Conservation (phyloP, 2,113 vertebrate species). For the Crotalus horridus region DNA sequence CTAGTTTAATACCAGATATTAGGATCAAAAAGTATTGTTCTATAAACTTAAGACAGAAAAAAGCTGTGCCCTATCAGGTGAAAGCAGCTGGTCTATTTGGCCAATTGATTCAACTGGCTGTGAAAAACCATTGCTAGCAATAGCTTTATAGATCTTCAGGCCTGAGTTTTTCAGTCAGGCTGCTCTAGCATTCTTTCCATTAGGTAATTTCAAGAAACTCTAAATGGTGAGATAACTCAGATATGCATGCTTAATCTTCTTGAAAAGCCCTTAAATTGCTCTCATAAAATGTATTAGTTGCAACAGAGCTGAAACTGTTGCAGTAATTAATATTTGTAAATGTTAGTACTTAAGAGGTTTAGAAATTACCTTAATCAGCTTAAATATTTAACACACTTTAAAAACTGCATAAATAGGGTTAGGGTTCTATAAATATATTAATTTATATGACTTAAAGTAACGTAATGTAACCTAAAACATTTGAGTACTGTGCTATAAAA, state of each 20-base stretch:
- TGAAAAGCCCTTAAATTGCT: not conserved
- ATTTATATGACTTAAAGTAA: not conserved
- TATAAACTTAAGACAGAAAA: not conserved
- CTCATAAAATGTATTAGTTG: not conserved
- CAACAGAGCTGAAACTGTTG: not conserved
- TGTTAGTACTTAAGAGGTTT: not conserved
- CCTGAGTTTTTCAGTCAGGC: not conserved
- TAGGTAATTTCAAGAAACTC: not conserved
- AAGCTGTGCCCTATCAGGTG: not conserved
- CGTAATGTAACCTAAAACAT: not conserved
- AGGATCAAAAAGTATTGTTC: not conserved
- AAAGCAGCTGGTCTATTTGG: not conserved
- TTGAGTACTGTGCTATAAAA: not conserved
- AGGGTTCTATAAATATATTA: not conserved
- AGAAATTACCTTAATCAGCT: not conserved
- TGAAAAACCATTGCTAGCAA: not conserved
- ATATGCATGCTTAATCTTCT: not conserved
- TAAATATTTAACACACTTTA: not conserved
- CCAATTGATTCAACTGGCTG: not conserved
- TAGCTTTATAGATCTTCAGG: not conserved
- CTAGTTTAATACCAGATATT: not conserved
- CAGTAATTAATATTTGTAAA: not conserved
- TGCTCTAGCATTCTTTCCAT: not conserved
- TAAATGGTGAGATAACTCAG: not conserved
- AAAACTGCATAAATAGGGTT: not conserved